Base-by-base conservation (phyloP, 2,797 vertebrate species). In the Pelodytes ibericus region DNA sequence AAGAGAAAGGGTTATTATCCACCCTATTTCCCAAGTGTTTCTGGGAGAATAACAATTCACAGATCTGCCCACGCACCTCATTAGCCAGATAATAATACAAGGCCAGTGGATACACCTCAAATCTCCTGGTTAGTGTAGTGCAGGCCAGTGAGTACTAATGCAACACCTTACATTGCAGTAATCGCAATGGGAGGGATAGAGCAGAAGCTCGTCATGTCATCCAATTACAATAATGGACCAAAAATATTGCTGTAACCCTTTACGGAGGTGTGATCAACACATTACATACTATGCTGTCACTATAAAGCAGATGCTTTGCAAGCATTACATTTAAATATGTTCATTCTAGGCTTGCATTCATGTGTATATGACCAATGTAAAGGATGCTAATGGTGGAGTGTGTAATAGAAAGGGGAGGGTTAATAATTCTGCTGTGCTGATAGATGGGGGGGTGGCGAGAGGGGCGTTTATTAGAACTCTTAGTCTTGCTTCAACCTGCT, bases 21-120 rank as follows among this genome's bases (percentile, higher is more conserved):
- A 36, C 4, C 39, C 16, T 33, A 11, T 60, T 31, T 61, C 16
- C 49, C 44, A 53, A 51, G 44, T 22, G 44, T 27, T 68, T 33
- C 41, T 53, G 74, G 58, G 65, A 62, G 57, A 63, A 60, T 24
- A 70, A 69, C 65, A 39, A 76, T 58, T 56, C 41, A 70, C 58
- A 68, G 62, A 20, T 51, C 66, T 76, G 31, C 74, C 67, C 67
- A 77, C 74, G 67, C 74, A 71, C 25, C 25, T 44, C 20, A 7
- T 47, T 76, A 77, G 74, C 22, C 30, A 41, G 22, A 53, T 51
- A 71, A 39, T 29, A 77, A 69, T 61, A 71, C 33, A 64, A 36
- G 58, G 41, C 59, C 44, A 18, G 24, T 51, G 13, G 57, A 31
- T 67, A 13, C 13, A 31, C 53, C 63, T 51, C 56, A 47, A 24